These are phyloP conservation scores for Carollia perspicillata DNA, from an alignment of 2,113 vertebrate species.

Conservation along the genomic window DNA sequence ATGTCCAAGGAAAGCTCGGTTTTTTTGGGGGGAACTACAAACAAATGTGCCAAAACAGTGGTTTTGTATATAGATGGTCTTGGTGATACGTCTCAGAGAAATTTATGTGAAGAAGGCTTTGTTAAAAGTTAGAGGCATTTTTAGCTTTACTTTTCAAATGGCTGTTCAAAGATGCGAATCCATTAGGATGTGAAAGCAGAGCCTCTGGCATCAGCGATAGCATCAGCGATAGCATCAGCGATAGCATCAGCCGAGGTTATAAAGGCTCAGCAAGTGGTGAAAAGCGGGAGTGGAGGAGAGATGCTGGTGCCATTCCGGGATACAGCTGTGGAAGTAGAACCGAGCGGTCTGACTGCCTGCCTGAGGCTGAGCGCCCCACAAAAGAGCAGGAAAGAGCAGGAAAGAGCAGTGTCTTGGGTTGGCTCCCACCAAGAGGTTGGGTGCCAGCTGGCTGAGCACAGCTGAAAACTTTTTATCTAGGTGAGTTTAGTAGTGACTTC, in stretches of 20 bases:
- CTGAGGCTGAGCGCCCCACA: slow-evolving; percentile 95
- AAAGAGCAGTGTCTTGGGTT: slow-evolving; percentile 94
- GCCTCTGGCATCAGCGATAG: slow-evolving; percentile 94
- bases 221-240: slow-evolving; percentile 95
- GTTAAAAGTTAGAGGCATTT: slow-evolving; percentile 97
- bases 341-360: slow-evolving; percentile 96
- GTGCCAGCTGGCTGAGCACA: slow-evolving; percentile 93
- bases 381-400: slow-evolving; percentile 94
- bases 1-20: slow-evolving; percentile 93
- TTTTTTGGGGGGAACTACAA: slow-evolving; percentile 95
- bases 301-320: slow-evolving; percentile 93
- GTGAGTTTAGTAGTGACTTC: slow-evolving; percentile 98
- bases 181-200: slow-evolving; percentile 97
- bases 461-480: slow-evolving; percentile 97
- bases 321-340: slow-evolving; percentile 88
- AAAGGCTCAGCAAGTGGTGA: slow-evolving; percentile 96
- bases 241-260: slow-evolving; percentile 98
- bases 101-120: slow-evolving; percentile 97
- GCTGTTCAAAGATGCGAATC: slow-evolving; percentile 96
- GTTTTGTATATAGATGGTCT: slow-evolving; percentile 97
- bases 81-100: slow-evolving; percentile 93
- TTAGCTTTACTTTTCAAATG: slow-evolving; percentile 99
- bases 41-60: slow-evolving; percentile 97
- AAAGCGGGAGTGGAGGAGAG: slow-evolving; percentile 93
- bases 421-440: slow-evolving; percentile 93